Evolutionary conservation across 2,113 vertebrate species (phyloP).

Genomic region (Gambusia affinis): DNA sequence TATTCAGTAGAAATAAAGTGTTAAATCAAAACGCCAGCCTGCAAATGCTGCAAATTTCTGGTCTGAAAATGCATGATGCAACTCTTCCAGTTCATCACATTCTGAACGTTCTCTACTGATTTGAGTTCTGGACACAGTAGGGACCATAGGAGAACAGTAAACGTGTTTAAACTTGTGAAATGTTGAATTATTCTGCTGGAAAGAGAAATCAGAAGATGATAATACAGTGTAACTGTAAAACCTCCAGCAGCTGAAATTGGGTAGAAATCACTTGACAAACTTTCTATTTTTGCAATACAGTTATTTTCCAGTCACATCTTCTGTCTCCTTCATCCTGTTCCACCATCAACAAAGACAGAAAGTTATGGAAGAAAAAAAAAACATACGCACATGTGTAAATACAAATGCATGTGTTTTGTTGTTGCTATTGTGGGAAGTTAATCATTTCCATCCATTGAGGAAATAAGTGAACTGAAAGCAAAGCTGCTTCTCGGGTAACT

Average conservation of each 20-base stretch:
- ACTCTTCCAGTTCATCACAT: background rate
- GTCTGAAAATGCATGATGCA: background rate
- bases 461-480: conserved; percentile 34
- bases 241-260: too few species aligned
- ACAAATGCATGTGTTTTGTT: background rate
- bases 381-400: background rate
- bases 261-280: too few species aligned
- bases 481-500: conserved; percentile 46
- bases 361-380: too few species aligned
- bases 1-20: background rate
- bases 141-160: too few species aligned
- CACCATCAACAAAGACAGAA: too few species aligned
- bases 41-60: background rate
- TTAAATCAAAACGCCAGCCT: background rate
- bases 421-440: background rate
- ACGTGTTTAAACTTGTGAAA: too few species aligned
- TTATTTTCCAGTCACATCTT: too few species aligned
- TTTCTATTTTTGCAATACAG: too few species aligned
- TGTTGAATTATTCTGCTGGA: too few species aligned
- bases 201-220: too few species aligned
- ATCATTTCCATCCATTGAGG: conserved; percentile 33
- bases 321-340: background rate
- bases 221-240: too few species aligned
- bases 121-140: background rate
- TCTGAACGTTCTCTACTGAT: background rate